Evolutionary conservation across 2,113 vertebrate species (phyloP), one percentile per base, ranked within the genome.

Genomic region (Tylochromis polylepis): DNA sequence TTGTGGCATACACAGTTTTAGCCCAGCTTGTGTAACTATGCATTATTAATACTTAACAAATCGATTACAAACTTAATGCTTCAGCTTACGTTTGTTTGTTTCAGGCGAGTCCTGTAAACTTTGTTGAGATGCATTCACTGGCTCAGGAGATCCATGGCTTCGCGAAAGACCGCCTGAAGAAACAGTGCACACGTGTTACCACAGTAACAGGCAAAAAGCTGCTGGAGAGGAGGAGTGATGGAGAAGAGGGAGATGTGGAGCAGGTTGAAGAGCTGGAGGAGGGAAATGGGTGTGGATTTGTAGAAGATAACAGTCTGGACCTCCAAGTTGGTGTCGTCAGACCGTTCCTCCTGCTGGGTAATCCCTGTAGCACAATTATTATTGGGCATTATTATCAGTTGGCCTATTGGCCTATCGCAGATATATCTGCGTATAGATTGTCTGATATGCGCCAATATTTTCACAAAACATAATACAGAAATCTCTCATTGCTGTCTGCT

Each of bases 331-430:
- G 98, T 5, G 92, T 96, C 5, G 89, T 99, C 53, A 97, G 96
- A 92, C 97, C 98, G 0, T 98, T 97, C 95, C 91, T 99, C n/a
- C 92, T 99, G 55, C 95, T 99, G 72, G 97, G 98, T 99, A 96
- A 97, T 49, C 0, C 6, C 5, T 27, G 34, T n/a, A 31, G 5
- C 3, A 27, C 11, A 56, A 29, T 2, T 62, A 43, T 15, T 31
- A 60, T 49, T 11, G 9, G 22, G 0, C 38, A 72, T 16, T 27
- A 27, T 46, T 72, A 24, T 41, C 67, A 27, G 67, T 27, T 46
- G 67, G 4, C 41, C 31, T 67, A 31, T 75, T 75, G 16, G 43
- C 15, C 41, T 49, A 49, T 29, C 67, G 27, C 15, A 49, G 2
- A 6, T 29, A 49, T 8, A 75, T 46, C 22, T 3, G 65, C 22